phyloP scores from a whole-genome alignment of 2,888 invertebrate genomes.

The Hoplodrina blanda region DNA sequence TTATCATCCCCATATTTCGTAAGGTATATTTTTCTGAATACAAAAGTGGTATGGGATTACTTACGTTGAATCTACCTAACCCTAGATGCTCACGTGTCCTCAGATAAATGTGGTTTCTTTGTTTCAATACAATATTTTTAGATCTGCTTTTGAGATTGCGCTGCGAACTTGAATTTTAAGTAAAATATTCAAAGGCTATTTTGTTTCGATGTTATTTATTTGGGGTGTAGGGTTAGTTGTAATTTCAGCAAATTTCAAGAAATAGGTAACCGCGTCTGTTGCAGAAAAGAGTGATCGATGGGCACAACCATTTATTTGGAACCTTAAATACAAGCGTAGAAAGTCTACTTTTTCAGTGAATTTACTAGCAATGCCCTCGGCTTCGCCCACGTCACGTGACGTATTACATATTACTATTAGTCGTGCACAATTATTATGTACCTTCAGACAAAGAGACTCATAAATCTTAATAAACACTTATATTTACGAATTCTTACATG shows the following conservation, averaged over 20 bases:
- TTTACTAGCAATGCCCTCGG: too few relatives aligned
- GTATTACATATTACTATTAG: too few relatives aligned
- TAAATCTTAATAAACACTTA: background rate
- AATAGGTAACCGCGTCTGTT: background rate
- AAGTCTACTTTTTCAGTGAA: too few relatives aligned
- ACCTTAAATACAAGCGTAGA: too few relatives aligned
- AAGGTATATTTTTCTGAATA: slow-evolving; percentile 52
- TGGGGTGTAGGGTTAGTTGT: background rate
- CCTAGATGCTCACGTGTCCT: slow-evolving; percentile 12
- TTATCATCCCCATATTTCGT: slow-evolving; percentile 52
- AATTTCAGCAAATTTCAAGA: too few relatives aligned
- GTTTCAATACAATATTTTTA: slow-evolving; percentile 19
- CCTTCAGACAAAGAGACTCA: background rate
- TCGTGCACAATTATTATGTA: too few relatives aligned
- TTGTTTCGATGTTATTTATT: slow-evolving; percentile 17
- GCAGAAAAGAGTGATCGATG: background rate
- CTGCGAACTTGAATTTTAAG: slow-evolving; percentile 3
- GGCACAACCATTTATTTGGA: too few relatives aligned
- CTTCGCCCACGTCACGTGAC: too few relatives aligned
- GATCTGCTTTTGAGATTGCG: slow-evolving; percentile 21
- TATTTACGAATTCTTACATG: background rate
- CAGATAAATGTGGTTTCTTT: slow-evolving; percentile 12
- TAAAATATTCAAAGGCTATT: slow-evolving; percentile 12
- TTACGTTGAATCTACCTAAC: slow-evolving; percentile 43
- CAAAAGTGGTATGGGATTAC: slow-evolving; percentile 46